A percentile compares a stretch with the other conserved stretches of the same genome.
These are phyloP conservation scores for Pterophyllum scalare DNA, from an alignment of 2,113 vertebrate genomes.

Conservation along the genomic window DNA sequence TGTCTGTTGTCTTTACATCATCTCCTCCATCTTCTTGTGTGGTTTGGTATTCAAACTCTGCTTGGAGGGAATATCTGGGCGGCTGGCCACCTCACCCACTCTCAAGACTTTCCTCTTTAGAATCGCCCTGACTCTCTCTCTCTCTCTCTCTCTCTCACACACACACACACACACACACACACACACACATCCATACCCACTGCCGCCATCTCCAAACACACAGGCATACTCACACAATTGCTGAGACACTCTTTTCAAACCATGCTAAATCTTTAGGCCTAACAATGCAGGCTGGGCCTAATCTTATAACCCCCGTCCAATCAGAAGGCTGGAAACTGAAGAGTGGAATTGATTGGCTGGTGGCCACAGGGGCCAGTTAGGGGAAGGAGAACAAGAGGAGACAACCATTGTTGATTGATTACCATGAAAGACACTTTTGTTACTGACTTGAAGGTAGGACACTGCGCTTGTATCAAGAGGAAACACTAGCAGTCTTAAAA, in stretches of 20 bases:
- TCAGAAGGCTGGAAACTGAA: constrained; percentile 61
- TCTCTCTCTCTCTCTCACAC: neutral
- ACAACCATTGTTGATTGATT: constrained; percentile 79
- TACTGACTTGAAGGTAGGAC: constrained; percentile 66
- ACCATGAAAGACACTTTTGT: constrained; percentile 81
- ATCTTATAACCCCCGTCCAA: constrained; percentile 72
- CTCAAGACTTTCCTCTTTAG: constrained; percentile 59
- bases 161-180: constrained; percentile 18
- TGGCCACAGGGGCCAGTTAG: constrained; percentile 74
- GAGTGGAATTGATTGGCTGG: constrained; percentile 73
- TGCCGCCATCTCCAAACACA: constrained; percentile 23
- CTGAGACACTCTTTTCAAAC: constrained; percentile 76
- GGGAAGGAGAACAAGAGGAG: constrained; percentile 77
- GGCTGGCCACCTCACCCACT: constrained; percentile 57
- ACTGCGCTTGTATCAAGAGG: constrained; percentile 66
- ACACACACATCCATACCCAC: constrained; percentile 11
- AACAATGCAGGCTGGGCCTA: constrained; percentile 75
- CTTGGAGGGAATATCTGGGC: constrained; percentile 63
- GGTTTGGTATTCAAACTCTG: constrained; percentile 66
- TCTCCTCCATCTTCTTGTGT: constrained; percentile 65
- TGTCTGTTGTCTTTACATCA: constrained; percentile 32
- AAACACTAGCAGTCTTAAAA: constrained; percentile 68
- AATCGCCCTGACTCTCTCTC: constrained; percentile 33
- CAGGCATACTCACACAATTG: constrained; percentile 56
- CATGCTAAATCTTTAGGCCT: constrained; percentile 74